Evolutionary conservation across 1,140 invertebrate species (phyloP), one percentile per base, ranked within the genome.

Genomic region (Drosophila tristis): DNA sequence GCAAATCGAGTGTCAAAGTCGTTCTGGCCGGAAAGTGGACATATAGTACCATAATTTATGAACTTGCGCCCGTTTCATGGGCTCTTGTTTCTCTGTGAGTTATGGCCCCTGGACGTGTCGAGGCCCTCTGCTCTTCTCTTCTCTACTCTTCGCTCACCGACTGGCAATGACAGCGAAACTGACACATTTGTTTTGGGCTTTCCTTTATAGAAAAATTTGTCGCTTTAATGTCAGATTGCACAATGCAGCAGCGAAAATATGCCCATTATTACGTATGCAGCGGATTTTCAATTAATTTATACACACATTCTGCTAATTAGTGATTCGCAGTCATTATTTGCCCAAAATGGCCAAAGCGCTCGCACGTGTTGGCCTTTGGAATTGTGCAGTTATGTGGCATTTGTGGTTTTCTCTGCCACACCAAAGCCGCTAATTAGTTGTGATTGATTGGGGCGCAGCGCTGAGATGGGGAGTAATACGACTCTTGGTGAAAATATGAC

Each of bases 51-150:
- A 74, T 82, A 82, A 82, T 78, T 84, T 74, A 82, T 79, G 80
- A 62, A 84, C 79, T 82, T 48, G 70, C 62, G 57, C 53, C 60
- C 79, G 71, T 82, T 82, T 84, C 60, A 74, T 66, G 63, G 79
- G 55, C 62, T 78, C 43, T 59, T 70, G 67, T 58, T 70, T 50
- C 35, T 61, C 64, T 59, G 70, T 84, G 65, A 82, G 71, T 84
- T 70, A 78, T 78, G 70, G 63, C 50, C 55, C 56, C 48, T 48
- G 62, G 44, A 73, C 68, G 78, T 78, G 79, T 60, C 35, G 35
- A 13, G 35, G 35, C 11, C 62, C 76, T 78, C 62, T 64, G 20
- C 20, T 20, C 20, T 74, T 48, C 56, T 60, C 55, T 45, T 72
- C 61, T 66, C 43, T 15, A 50, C 43, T 43, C 39, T 31, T 9